A percentile compares a stretch with the other conserved stretches of the same genome.
Evolutionary conservation across 2,113 vertebrate genomes (phyloP).

Genomic region (Sarotherodon lohbergeri): DNA sequence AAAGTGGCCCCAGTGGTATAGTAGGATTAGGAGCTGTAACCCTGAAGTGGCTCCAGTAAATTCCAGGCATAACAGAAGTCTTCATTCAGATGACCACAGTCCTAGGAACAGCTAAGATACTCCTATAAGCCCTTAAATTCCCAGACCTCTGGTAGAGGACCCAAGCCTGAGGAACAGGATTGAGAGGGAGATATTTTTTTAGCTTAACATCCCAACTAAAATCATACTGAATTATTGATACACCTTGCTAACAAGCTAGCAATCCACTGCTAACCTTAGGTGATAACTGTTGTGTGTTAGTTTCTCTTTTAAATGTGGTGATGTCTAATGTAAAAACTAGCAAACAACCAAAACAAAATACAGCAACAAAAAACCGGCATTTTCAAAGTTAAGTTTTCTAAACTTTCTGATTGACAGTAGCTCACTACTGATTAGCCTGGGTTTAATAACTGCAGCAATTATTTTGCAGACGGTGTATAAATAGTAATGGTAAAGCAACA

Average conservation of each 20-base stretch:
- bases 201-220: not conserved
- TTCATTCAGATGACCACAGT: not conserved
- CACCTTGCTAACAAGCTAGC: fast-evolving
- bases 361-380: not conserved
- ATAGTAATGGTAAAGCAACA: not conserved
- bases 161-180: not conserved
- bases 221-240: not conserved
- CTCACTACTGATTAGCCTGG: not conserved
- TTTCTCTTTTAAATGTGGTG: not conserved
- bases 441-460: not conserved
- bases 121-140: not conserved
- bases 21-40: not conserved
- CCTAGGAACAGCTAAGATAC: not conserved
- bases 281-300: not conserved
- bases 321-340: not conserved
- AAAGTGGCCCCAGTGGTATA: not conserved
- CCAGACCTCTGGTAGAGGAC: not conserved
- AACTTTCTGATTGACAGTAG: fast-evolving
- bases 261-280: not conserved
- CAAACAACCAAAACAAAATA: not conserved
- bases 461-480: not conserved
- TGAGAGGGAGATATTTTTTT: not conserved
- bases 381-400: not conserved
- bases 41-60: not conserved
- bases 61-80: not conserved